Conservation (phyloP, 2,888 invertebrate genomes). For the Cephus spinipes region DNA sequence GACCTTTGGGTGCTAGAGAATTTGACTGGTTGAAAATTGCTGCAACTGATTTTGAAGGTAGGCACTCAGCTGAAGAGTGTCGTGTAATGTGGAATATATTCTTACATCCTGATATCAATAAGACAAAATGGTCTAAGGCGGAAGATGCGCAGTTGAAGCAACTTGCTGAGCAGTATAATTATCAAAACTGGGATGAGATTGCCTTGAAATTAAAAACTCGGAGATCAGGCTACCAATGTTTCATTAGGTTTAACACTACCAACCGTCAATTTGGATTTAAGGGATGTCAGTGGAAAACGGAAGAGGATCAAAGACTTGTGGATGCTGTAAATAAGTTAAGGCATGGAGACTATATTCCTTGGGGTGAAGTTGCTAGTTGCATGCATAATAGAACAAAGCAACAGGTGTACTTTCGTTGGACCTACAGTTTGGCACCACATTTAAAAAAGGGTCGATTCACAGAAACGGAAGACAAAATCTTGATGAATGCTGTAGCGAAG, state of each 20-base stretch:
- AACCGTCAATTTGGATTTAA: constrained; percentile 30
- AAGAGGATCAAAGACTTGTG: constrained; percentile 77
- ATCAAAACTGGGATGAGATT: constrained; percentile 77
- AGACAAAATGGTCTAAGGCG: constrained; percentile 68
- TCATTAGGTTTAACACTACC: constrained; percentile 74
- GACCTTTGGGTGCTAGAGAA: constrained; percentile 48
- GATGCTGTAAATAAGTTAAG: constrained; percentile 74
- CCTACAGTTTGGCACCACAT: constrained; percentile 65
- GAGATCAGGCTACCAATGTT: constrained; percentile 78
- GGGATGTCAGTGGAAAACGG: constrained; percentile 71
- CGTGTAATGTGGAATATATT: constrained; percentile 79
- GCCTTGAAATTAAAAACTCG: constrained; percentile 70
- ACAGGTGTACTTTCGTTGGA: constrained; percentile 73
- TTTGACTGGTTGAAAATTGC: constrained; percentile 74
- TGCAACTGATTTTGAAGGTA: constrained; percentile 65
- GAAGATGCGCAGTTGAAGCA: constrained; percentile 68
- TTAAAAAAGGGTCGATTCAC: constrained; percentile 75
- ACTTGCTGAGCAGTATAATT: constrained; percentile 64
- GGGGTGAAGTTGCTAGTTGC: constrained; percentile 76
- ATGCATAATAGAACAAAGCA: constrained; percentile 75
- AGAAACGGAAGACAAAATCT: constrained; percentile 74
- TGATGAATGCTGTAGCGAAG: constrained; percentile 73
- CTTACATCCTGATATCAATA: constrained; percentile 77
- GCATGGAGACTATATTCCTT: constrained; percentile 78
- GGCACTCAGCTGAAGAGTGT: constrained; percentile 76